These are phyloP conservation scores for Misgurnus anguillicaudatus DNA, from an alignment of 2,113 vertebrate genomes.

Conservation along the genomic window DNA sequence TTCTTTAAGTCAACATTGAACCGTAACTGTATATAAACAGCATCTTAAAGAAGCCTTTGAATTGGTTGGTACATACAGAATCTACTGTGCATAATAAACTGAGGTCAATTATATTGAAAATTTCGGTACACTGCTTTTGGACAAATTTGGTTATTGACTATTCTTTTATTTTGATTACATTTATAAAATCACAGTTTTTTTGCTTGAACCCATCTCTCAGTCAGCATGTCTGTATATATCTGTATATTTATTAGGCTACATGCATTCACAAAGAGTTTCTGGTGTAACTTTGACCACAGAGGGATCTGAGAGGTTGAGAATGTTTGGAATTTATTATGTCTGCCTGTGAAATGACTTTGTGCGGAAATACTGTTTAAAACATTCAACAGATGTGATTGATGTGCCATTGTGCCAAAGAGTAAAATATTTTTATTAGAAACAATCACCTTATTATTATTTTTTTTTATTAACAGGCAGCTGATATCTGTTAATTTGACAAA, in stretches of 20 bases:
- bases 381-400: no score
- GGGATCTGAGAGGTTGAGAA: conserved; percentile 30
- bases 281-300: not conserved
- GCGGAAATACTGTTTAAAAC: no score
- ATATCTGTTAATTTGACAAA: no score
- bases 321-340: conserved; percentile 46
- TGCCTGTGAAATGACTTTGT: conserved; percentile 27
- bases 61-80: not conserved
- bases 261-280: not conserved
- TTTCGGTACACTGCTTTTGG: no score
- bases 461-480: no score
- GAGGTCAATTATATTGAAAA: no score
- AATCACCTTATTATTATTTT: no score
- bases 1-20: conserved; percentile 20
- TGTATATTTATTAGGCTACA: not conserved
- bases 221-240: not conserved
- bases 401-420: no score
- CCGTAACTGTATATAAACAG: not conserved
- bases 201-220: not conserved
- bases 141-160: not conserved
- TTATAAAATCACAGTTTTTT: not conserved
- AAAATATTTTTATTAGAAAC: no score
- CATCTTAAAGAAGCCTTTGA: not conserved
- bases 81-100: not conserved
- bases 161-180: not conserved